phyloP scores from a whole-genome alignment of 2,797 vertebrate species.

The Pygocentrus nattereri region DNA sequence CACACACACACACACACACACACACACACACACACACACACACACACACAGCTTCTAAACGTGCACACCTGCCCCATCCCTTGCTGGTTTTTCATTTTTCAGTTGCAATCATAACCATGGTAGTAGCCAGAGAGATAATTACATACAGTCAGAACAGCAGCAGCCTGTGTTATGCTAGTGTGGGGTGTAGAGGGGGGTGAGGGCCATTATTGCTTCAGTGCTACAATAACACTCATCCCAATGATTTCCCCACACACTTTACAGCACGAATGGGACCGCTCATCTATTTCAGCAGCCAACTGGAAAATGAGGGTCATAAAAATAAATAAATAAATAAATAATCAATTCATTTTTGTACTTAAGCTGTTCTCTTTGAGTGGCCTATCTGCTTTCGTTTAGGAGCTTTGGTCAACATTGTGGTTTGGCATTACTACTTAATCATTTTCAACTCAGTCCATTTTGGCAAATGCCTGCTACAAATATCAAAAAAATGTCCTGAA shows the following conservation, averaged over 20 bases:
- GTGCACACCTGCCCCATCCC: constrained; percentile 65
- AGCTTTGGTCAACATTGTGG: background rate
- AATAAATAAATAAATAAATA: constrained; percentile 64
- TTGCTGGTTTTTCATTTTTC: constrained; percentile 68
- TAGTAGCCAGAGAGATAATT: constrained; percentile 79
- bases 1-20: constrained; percentile 23
- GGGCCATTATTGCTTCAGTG: constrained; percentile 65
- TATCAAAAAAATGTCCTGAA: constrained; percentile 7
- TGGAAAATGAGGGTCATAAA: constrained; percentile 77
- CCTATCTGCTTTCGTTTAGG: constrained; percentile 66
- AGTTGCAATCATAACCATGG: constrained; percentile 74
- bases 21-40: constrained; percentile 32
- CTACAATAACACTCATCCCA: constrained; percentile 84
- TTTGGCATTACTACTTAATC: background rate
- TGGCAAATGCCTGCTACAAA: background rate
- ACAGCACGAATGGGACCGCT: constrained; percentile 86
- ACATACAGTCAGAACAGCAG: constrained; percentile 67
- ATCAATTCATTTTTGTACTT: constrained; percentile 87
- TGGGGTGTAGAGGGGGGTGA: background rate
- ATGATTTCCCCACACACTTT: constrained; percentile 90
- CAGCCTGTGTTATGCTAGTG: constrained; percentile 18
- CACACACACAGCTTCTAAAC: constrained; percentile 3
- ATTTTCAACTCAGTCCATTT: constrained; percentile 4
- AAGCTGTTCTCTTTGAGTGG: constrained; percentile 72
- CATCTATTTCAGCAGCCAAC: constrained; percentile 90